phyloP scores from a whole-genome alignment of 2,888 invertebrate species.

The Hedya salicella region DNA sequence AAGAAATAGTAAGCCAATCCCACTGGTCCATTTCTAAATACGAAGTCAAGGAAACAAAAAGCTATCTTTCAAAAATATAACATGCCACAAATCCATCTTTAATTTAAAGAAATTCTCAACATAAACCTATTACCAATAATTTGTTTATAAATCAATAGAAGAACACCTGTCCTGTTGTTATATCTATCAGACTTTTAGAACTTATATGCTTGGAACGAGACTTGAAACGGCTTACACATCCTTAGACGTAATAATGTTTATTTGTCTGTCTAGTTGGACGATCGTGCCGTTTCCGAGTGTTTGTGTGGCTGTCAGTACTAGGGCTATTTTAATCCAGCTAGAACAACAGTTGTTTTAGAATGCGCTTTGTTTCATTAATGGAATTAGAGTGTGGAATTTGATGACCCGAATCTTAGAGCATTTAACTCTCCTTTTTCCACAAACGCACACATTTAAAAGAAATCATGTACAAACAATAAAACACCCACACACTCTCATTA shows the following conservation, averaged over 20 bases:
- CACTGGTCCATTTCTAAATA: too few species aligned
- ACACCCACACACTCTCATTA: too few species aligned
- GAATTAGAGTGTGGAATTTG: background rate
- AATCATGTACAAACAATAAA: too few species aligned
- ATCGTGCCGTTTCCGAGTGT: conserved; percentile 24
- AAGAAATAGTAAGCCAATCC: too few species aligned
- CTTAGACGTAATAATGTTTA: conserved; percentile 18
- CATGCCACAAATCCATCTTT: background rate
- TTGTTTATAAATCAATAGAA: conserved; percentile 22
- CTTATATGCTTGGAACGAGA: background rate
- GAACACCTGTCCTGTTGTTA: conserved; percentile 16
- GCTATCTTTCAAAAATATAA: too few species aligned
- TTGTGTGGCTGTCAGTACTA: conserved; percentile 27
- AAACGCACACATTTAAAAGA: too few species aligned
- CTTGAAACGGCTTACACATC: background rate
- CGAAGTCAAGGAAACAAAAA: too few species aligned
- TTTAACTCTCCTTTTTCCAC: background rate
- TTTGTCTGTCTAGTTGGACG: conserved; percentile 27
- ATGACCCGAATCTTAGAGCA: background rate
- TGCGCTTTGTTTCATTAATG: conserved; percentile 20
- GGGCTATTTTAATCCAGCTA: conserved; percentile 27
- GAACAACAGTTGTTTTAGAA: background rate
- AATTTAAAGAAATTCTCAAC: conserved; percentile 1
- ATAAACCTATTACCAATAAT: conserved; percentile 25
- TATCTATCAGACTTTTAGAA: background rate